A percentile compares a stretch with the other conserved stretches of the same genome.
Evolutionary conservation across 2,113 vertebrate genomes (phyloP).

Genomic region (Puffinus mauretanicus): DNA sequence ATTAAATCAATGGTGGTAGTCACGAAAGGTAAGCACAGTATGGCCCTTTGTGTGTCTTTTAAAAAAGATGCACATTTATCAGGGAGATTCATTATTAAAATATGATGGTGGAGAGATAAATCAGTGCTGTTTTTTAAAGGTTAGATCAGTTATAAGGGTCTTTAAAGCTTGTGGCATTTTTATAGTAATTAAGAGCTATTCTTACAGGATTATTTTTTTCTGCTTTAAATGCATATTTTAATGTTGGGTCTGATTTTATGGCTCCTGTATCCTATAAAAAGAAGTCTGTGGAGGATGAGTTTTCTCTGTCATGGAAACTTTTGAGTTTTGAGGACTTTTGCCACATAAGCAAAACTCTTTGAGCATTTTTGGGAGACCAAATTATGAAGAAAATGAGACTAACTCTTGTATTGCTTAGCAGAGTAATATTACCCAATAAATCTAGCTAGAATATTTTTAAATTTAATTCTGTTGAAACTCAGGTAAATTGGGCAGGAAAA

Average conservation of each 20-base stretch:
- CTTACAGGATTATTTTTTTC: not conserved
- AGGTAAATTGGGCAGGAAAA: not conserved
- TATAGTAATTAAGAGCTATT: conserved; percentile 23
- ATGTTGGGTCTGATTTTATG: not conserved
- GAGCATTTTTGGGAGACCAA: not conserved
- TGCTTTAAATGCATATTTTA: conserved; percentile 5
- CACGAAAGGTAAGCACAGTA: conserved; percentile 19
- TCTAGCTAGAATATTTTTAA: not conserved
- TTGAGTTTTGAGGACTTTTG: not conserved
- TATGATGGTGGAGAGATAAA: conserved; percentile 51
- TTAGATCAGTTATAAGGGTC: conserved; percentile 50
- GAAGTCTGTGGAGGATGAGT: not conserved
- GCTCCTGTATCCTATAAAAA: not conserved
- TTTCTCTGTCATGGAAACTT: not conserved
- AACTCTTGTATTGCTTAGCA: not conserved
- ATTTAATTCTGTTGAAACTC: not conserved
- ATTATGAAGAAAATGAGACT: not conserved
- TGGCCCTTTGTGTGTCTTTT: conserved; percentile 48
- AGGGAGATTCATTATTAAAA: conserved; percentile 63
- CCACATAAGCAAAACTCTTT: not conserved
- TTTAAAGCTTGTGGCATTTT: conserved; percentile 33
- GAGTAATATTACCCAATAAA: not conserved
- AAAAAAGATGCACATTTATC: conserved; percentile 60
- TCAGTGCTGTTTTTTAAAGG: conserved; percentile 66
- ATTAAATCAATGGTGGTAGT: conserved; percentile 44